Percentiles rank a stretch among this genome's conserved stretches.
phyloP scores from a whole-genome alignment of 1,140 invertebrate genomes.

The Melanaphis sacchari region DNA sequence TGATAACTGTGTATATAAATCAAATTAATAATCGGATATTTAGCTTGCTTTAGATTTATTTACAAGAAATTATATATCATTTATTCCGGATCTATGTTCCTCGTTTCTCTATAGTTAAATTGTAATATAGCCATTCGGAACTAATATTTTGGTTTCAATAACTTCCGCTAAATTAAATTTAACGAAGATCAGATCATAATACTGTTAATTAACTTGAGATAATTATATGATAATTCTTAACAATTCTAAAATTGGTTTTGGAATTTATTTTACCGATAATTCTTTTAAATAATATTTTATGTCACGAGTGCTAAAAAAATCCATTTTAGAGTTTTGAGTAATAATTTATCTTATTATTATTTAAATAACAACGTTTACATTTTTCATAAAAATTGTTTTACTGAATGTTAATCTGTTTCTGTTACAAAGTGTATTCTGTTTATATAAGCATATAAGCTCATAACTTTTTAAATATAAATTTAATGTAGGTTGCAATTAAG shows the following conservation, averaged over 20 bases:
- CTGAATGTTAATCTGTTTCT: not conserved
- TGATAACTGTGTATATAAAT: not conserved
- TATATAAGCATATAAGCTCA: not conserved
- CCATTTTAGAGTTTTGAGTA: not conserved
- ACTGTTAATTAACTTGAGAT: not conserved
- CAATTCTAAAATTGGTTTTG: not conserved
- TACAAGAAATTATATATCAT: slow-evolving; percentile 16
- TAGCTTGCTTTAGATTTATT: not conserved
- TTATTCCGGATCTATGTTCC: not conserved
- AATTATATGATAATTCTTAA: not conserved
- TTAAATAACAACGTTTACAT: not conserved
- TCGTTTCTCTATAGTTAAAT: not conserved
- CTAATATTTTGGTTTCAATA: not conserved
- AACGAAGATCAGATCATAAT: not conserved
- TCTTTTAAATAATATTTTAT: no score
- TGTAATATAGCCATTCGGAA: not conserved
- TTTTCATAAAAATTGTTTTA: not conserved
- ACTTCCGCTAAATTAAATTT: not conserved
- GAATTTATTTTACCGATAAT: not conserved
- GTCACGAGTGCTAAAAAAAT: not conserved
- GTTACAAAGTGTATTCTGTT: not conserved
- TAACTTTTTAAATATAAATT: not conserved
- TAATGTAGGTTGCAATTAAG: not conserved
- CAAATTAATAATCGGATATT: not conserved
- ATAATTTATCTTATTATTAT: not conserved